These are phyloP conservation scores for Tinea pellionella DNA, from an alignment of 2,888 invertebrate species.

Conservation along the genomic window DNA sequence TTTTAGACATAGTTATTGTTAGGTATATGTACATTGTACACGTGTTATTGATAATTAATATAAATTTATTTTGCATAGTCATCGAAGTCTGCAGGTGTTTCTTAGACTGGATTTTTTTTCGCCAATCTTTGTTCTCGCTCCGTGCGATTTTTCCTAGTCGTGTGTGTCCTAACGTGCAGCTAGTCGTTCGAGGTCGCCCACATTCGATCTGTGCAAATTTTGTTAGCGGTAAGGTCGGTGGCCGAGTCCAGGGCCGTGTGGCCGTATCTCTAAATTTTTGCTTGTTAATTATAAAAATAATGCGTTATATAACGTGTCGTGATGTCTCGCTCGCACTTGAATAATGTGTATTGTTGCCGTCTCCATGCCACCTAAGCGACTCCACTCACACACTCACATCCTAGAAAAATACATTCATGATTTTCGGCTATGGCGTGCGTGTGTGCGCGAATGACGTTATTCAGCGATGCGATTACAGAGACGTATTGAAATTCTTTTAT, in stretches of 20 bases:
- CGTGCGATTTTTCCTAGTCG: conserved; percentile 16
- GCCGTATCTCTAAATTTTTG: conserved; percentile 67
- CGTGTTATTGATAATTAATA: too few relatives aligned
- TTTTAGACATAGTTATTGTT: too few relatives aligned
- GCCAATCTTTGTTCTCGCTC: conserved; percentile 25
- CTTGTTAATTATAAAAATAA: conserved; percentile 71
- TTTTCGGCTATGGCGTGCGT: conserved; percentile 45
- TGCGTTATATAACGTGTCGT: conserved; percentile 61
- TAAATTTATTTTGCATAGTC: background rate
- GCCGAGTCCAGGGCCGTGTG: conserved; percentile 58
- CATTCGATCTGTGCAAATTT: conserved; percentile 70
- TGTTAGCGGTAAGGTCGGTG: conserved; percentile 55
- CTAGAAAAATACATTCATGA: conserved; percentile 65
- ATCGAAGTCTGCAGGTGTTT: conserved; percentile 2
- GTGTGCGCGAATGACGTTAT: conserved; percentile 68
- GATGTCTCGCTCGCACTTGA: conserved; percentile 31
- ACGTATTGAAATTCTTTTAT: conserved; percentile 33
- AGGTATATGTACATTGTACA: too few relatives aligned
- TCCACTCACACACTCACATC: conserved; percentile 43
- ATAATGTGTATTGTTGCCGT: conserved; percentile 25
- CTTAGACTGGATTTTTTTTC: background rate
- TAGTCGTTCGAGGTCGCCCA: conserved; percentile 64
- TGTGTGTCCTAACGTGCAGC: conserved; percentile 44
- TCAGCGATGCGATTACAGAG: conserved; percentile 65
- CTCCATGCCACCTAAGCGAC: conserved; percentile 37